Evolutionary conservation across 2,113 vertebrate genomes (phyloP).

Genomic region (Tachycineta bicolor): DNA sequence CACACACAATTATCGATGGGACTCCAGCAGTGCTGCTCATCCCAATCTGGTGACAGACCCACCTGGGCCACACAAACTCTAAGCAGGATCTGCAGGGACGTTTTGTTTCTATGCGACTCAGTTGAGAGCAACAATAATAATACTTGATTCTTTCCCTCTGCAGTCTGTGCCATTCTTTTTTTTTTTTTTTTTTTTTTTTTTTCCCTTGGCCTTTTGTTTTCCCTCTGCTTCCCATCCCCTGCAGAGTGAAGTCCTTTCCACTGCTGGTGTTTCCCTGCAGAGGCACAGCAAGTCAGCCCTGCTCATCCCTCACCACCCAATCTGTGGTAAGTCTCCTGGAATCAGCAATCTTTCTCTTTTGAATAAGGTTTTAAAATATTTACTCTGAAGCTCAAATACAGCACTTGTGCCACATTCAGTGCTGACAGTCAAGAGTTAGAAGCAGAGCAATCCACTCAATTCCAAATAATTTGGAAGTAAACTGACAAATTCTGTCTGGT

Average conservation of each 20-base stretch:
- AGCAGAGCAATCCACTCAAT: neutral
- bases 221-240: neutral
- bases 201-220: neutral
- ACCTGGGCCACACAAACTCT: no score
- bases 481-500: neutral
- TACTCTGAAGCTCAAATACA: neutral
- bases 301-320: neutral
- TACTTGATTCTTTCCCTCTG: neutral
- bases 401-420: neutral
- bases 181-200: neutral
- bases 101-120: neutral
- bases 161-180: neutral
- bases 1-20: neutral
- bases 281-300: neutral
- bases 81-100: fast-evolving
- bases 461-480: neutral
- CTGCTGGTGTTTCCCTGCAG: neutral
- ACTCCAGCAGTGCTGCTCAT: neutral
- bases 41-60: neutral
- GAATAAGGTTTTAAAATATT: neutral
- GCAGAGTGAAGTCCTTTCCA: neutral
- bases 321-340: neutral
- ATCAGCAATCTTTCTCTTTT: neutral
- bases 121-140: no score
- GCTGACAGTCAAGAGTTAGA: neutral